Base-by-base conservation (phyloP, 2,888 invertebrate species). In the Hermaeophaga mercurialis region DNA sequence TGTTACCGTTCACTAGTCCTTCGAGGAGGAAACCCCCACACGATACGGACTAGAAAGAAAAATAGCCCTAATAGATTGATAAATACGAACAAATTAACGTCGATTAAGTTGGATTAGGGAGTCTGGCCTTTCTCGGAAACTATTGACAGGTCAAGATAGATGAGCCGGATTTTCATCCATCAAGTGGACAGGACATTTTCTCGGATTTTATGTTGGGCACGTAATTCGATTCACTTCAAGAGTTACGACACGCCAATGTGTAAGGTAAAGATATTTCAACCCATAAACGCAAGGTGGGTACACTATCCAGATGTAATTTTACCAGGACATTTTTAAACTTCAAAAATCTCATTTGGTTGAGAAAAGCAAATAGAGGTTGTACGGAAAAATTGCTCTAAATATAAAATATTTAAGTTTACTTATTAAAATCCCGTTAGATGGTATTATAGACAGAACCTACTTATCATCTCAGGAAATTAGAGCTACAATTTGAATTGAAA, bases 81-180 rank as follows among this genome's bases (percentile, higher is more conserved):
- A 71, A 71, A 70, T 68, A 68, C 67, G 67, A 65, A 70, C 70
- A 71, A 71, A 73, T 73, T 71, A 72, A 72, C 65, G 70, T 73
- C 72, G 72, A 73, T 73, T 73, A 73, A 66, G 59, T 61, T 56
- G 65, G 61, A 67, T 69, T 68, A 70, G 66, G 68, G 66, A 66
- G 65, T 64, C 65, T 65, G 61, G 63, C 68, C 68, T 70, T 68
- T 67, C 66, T 66, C 62, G 58, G 66, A 65, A 70, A 56, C 64
- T 66, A 70, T 71, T 66, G 71, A 70, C 71, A 70, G 62, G 55
- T 48, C 58, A 64, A 71, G 73, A 72, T 72, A 66, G 71, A 73
- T 73, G 70, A 69, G 67, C 65, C 62, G 58, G 64, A 62, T 62
- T 57, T 64, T 61, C 69, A 73, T 73, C 70, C 66, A 73, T 73